Conservation (phyloP, 2,113 vertebrate genomes). For the Glareola pratincola region DNA sequence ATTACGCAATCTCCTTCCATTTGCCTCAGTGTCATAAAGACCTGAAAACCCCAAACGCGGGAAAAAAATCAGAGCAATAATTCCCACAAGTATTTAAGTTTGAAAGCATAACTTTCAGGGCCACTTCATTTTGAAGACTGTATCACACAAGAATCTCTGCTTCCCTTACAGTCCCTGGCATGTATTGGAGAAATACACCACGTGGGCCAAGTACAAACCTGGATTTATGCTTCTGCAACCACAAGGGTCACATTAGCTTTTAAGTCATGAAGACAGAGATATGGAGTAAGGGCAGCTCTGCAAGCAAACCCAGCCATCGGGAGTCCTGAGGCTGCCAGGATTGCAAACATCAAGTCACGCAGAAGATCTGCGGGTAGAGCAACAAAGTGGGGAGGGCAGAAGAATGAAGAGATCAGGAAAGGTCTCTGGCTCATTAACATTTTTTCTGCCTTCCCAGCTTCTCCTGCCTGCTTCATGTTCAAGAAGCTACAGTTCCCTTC, state of each 20-base stretch:
- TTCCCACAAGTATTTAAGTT: neutral
- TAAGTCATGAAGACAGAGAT: neutral
- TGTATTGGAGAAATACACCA: neutral
- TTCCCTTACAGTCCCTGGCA: neutral
- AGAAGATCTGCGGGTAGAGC: neutral
- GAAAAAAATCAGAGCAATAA: neutral
- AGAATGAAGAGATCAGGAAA: neutral
- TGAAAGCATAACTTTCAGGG: neutral
- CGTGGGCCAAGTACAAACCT: neutral
- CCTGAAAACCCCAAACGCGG: neutral
- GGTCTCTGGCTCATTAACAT: neutral
- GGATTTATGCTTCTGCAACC: neutral
- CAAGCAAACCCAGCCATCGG: neutral
- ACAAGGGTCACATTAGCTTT: neutral
- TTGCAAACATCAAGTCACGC: neutral
- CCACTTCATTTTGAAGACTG: constrained; percentile 12
- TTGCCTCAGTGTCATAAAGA: neutral
- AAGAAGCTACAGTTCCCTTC: neutral
- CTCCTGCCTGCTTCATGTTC: neutral
- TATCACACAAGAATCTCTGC: neutral
- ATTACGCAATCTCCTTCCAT: neutral
- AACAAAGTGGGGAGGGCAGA: neutral
- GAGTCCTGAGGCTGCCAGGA: neutral
- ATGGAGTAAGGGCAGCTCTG: neutral
- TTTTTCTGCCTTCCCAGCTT: neutral